A percentile compares a stretch with the other conserved stretches of the same genome.
Conservation (phyloP, 1,140 invertebrate genomes). For the Pectinophora gossypiella region DNA sequence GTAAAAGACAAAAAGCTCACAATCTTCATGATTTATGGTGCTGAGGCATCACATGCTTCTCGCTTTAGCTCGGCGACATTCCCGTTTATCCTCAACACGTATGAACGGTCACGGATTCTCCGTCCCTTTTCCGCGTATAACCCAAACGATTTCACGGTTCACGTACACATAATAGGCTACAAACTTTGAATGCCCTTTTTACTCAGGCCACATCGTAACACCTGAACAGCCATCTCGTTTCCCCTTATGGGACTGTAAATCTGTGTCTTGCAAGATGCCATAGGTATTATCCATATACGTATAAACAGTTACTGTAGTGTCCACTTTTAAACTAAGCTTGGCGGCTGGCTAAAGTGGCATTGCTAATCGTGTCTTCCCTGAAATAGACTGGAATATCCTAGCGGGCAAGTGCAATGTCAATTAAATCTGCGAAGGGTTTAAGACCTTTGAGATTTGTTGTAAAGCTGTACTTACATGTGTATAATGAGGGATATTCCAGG, state of each 20-base stretch:
- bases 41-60: background rate
- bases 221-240: background rate
- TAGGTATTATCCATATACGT: background rate
- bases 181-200: conserved; percentile 8
- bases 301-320: background rate
- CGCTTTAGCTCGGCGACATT: conserved; percentile 10
- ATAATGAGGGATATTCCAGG: too few species aligned
- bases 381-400: conserved; percentile 52
- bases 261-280: conserved; percentile 7
- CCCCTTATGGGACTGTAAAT: conserved; percentile 12
- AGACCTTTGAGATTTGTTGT: too few species aligned
- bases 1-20: background rate
- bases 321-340: conserved; percentile 4
- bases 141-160: conserved; percentile 18
- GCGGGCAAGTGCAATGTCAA: conserved; percentile 7
- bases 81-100: conserved; percentile 36
- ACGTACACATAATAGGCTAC: conserved; percentile 16
- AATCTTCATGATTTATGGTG: background rate
- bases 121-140: conserved; percentile 34
- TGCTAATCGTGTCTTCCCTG: conserved; percentile 43
- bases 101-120: conserved; percentile 34
- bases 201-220: background rate
- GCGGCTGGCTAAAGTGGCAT: conserved; percentile 26
- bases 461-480: too few species aligned
- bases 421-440: too few species aligned